Conservation (phyloP, 2,888 invertebrate genomes). For the Philopedon plagiatum region DNA sequence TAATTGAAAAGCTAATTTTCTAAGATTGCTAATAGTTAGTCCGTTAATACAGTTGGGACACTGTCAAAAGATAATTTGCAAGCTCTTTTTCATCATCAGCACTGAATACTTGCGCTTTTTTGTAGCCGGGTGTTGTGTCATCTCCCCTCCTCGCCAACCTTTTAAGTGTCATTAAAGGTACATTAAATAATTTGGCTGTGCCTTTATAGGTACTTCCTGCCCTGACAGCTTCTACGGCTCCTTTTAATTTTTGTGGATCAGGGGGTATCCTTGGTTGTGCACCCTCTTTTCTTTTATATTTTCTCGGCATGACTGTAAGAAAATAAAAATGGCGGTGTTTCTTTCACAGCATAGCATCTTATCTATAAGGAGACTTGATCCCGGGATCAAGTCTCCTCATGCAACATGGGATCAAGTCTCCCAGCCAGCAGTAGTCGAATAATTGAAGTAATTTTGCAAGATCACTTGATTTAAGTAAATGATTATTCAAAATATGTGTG, state of each 20-base stretch:
- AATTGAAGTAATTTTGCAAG: too few species aligned
- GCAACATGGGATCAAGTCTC: too few species aligned
- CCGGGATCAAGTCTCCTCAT: too few species aligned
- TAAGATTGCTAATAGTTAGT: background rate
- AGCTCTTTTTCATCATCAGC: background rate
- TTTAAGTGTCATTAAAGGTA: background rate
- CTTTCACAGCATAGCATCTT: too few species aligned
- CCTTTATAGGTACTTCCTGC: background rate
- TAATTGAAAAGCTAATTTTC: slow-evolving; percentile 9
- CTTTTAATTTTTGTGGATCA: background rate
- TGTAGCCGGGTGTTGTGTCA: background rate
- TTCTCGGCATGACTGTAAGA: background rate
- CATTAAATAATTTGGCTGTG: background rate
- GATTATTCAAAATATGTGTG: too few species aligned
- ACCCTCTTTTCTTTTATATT: background rate
- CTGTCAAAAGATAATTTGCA: background rate
- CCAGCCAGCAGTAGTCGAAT: too few species aligned
- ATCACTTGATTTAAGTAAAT: too few species aligned
- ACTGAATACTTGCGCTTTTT: background rate
- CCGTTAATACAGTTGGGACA: background rate
- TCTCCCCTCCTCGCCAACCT: background rate
- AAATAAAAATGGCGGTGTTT: too few species aligned
- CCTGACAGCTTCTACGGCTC: too few species aligned
- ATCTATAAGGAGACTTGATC: too few species aligned
- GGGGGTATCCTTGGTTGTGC: background rate